Percentiles rank a stretch among this genome's conserved stretches.
Evolutionary conservation across 2,888 invertebrate genomes (phyloP).

Genomic region (Hedya salicella): DNA sequence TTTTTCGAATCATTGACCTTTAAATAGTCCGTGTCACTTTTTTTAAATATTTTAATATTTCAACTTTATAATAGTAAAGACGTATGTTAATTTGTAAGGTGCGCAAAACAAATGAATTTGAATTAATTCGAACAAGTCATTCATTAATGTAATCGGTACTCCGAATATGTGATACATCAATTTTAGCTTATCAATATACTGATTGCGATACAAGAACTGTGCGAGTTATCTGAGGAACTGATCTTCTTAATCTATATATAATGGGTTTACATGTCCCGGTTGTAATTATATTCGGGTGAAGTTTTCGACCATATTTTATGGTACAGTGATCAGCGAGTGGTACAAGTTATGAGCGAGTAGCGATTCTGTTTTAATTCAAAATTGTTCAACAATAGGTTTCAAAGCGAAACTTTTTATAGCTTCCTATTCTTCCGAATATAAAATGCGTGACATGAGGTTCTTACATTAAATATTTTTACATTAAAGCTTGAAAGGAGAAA

Average conservation of each 20-base stretch:
- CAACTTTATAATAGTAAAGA: no score
- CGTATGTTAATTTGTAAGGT: no score
- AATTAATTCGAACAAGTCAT: background rate
- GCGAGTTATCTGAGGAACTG: constrained; percentile 64
- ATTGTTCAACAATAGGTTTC: no score
- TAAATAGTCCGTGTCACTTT: no score
- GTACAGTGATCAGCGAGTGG: constrained; percentile 63
- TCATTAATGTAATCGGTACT: background rate
- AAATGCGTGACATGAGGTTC: no score
- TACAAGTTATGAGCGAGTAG: constrained; percentile 46
- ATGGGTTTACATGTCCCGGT: constrained; percentile 80
- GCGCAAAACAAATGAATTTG: background rate
- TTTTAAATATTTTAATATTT: no score
- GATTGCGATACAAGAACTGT: constrained; percentile 36
- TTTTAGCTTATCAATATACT: constrained; percentile 18
- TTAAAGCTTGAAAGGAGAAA: no score
- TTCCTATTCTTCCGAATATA: no score
- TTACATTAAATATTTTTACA: no score
- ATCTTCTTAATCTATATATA: constrained; percentile 83
- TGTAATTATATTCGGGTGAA: constrained; percentile 76
- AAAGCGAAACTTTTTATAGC: no score
- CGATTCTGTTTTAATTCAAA: background rate
- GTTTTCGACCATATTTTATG: constrained; percentile 79
- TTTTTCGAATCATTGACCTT: no score
- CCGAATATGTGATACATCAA: constrained; percentile 8